Base-by-base conservation (phyloP, 2,113 vertebrate genomes). In the Corydoras sp. region DNA sequence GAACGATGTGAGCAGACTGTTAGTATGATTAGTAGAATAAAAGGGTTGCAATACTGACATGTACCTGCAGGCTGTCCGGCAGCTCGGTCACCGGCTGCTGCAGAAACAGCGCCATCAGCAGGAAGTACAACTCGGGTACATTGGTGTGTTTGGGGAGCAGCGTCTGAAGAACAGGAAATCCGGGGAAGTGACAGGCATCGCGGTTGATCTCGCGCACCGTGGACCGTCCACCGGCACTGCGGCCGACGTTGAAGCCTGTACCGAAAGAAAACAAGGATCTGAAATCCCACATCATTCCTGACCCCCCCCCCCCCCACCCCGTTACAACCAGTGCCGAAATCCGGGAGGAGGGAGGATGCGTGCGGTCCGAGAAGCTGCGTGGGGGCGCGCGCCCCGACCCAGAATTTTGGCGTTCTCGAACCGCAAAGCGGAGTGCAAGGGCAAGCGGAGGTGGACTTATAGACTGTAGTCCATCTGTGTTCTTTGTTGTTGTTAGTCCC, bases 81-180 rank as follows among this genome's bases (percentile, higher is more conserved):
- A 98, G 92, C 83, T 98, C 93, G 30, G 88, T 95, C 83, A 98
- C 92, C 0, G 97, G 97, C 89, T 98, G 96, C 87, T 99, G 97
- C 75, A 99, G 91, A 85, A 99, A 98, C 51, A 99, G 86, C 1
- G 96, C 95, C 96, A 99, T 99, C 72, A 99, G 93, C 79, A 99
- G 92, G 80, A 99, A 98, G 84, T 99, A 99, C 65, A 99, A 92
- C 24, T 98, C 94, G 1, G 97, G 95, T 9, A 98, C 96, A 0
- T 94, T 98, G 3, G 95, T 99, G 88, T 99, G 97, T 81, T 98
- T 98, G 2, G 96, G 95, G 68, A 99, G 91, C 75, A 99, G 90
- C 0, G 95, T 94, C 88, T 99, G 97, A 60, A 99, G 89, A 4
- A 98, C 81, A 0, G 93, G 93, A 64, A 99, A 96, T 50, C 96